Evolutionary conservation across 1,140 invertebrate species (phyloP).

Genomic region (Neodiprion pinetum): DNA sequence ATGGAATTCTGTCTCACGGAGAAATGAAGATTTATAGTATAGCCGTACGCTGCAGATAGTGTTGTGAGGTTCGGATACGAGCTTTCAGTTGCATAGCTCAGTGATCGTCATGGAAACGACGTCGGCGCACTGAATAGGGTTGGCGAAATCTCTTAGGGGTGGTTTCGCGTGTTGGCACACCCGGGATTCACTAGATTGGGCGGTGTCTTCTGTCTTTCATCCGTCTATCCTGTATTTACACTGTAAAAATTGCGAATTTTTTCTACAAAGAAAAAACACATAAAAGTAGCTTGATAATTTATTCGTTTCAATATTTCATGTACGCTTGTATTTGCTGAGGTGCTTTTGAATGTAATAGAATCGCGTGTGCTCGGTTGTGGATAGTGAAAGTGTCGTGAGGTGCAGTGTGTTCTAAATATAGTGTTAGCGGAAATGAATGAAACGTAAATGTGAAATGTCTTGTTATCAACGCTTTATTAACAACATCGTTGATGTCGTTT

Average conservation of each 20-base stretch:
- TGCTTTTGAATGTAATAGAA: not conserved
- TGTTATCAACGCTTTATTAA: too few species aligned
- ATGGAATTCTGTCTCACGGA: not conserved
- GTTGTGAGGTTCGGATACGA: not conserved
- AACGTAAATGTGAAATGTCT: too few species aligned
- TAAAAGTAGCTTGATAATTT: slow-evolving; percentile 7
- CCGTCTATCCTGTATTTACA: slow-evolving; percentile 1
- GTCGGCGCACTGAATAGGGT: slow-evolving; percentile 17
- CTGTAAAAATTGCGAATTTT: not conserved
- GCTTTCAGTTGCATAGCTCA: slow-evolving; percentile 21
- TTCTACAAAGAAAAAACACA: slow-evolving; percentile 13
- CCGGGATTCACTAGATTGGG: slow-evolving; percentile 53
- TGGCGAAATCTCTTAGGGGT: slow-evolving; percentile 38
- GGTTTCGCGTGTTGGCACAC: slow-evolving; percentile 51
- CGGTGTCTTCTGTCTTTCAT: slow-evolving; percentile 51
- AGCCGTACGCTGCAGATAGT: not conserved
- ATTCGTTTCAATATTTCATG: not conserved
- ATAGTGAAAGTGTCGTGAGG: not conserved
- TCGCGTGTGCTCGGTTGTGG: not conserved
- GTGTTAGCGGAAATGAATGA: not conserved
- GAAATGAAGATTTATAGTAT: not conserved
- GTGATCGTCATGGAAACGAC: slow-evolving; percentile 26
- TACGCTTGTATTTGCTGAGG: not conserved
- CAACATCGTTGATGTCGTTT: too few species aligned
- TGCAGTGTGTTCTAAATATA: not conserved